Conservation (phyloP, 2,113 vertebrate genomes). For the Camelus bactrianus region DNA sequence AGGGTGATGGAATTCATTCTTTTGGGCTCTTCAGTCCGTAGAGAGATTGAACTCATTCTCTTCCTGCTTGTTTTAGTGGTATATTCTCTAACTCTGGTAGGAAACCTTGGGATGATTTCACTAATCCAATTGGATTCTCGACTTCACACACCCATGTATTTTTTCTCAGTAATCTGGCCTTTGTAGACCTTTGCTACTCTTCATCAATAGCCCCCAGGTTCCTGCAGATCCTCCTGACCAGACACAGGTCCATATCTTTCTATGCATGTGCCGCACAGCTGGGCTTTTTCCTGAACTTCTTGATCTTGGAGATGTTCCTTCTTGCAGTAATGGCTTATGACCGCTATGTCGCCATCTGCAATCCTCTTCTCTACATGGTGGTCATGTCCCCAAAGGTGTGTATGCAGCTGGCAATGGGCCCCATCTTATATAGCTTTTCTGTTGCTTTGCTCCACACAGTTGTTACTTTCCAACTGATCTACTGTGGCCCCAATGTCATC, state of each 20-base stretch:
- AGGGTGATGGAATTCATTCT: conserved; percentile 63
- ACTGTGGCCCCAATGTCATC: conserved; percentile 48
- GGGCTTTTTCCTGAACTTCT: conserved; percentile 57
- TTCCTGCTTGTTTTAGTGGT: conserved; percentile 53
- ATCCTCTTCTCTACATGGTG: conserved; percentile 50
- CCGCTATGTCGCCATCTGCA: conserved; percentile 30
- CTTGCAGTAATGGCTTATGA: conserved; percentile 64
- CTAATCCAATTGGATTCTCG: conserved; percentile 37
- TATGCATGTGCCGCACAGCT: conserved; percentile 52
- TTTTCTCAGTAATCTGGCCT: conserved; percentile 71
- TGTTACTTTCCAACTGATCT: conserved; percentile 34
- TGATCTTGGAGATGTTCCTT: conserved; percentile 65
- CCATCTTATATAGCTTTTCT: conserved; percentile 63
- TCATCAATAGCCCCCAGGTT: conserved; percentile 48
- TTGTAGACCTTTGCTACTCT: conserved; percentile 66
- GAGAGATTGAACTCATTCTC: conserved; percentile 46
- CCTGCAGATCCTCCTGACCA: conserved; percentile 49
- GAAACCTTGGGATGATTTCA: conserved; percentile 67
- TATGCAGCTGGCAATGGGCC: background rate
- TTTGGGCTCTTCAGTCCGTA: conserved; percentile 37
- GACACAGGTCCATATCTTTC: conserved; percentile 36
- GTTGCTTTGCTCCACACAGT: conserved; percentile 66
- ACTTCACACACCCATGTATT: conserved; percentile 73
- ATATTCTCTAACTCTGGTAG: conserved; percentile 57
- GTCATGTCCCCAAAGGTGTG: conserved; percentile 65